Percentiles rank a stretch among this genome's conserved stretches.
Conservation (phyloP, 2,797 vertebrate species). For the Cercopithecus mitis region DNA sequence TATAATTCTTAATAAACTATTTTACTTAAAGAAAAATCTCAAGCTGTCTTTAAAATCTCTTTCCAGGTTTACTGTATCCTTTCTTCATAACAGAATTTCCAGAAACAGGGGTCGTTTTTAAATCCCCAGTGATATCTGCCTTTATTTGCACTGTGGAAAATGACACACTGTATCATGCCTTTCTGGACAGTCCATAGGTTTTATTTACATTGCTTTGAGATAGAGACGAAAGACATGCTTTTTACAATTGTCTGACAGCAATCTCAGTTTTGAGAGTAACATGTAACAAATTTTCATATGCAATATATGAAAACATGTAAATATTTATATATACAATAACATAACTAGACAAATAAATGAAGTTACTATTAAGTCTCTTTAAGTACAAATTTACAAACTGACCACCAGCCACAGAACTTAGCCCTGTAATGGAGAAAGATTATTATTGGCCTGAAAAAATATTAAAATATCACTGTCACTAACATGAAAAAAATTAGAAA, state of each 20-base stretch:
- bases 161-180: constrained; percentile 32
- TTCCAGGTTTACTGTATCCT: constrained; percentile 29
- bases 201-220: constrained; percentile 63
- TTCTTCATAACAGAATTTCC: constrained; percentile 45
- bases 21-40: constrained; percentile 48
- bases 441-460: not conserved
- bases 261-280: constrained; percentile 34
- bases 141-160: constrained; percentile 12
- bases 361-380: not conserved
- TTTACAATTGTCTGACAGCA: constrained; percentile 39
- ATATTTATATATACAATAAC: not conserved
- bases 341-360: not conserved
- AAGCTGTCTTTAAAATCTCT: not conserved
- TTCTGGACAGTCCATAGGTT: constrained; percentile 48
- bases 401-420: constrained; percentile 58
- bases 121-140: not conserved
- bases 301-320: not conserved
- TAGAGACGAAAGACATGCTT: constrained; percentile 60
- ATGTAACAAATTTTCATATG: not conserved
- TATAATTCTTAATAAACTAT: constrained; percentile 29
- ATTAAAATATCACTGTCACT: not conserved
- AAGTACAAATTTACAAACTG: constrained; percentile 49
- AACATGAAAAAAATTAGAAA: not conserved
- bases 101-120: constrained; percentile 31
- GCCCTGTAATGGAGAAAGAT: constrained; percentile 15